Evolutionary conservation across 2,888 invertebrate genomes (phyloP), one percentile per base, ranked within the genome.

Genomic region (Diarsia rubi): DNA sequence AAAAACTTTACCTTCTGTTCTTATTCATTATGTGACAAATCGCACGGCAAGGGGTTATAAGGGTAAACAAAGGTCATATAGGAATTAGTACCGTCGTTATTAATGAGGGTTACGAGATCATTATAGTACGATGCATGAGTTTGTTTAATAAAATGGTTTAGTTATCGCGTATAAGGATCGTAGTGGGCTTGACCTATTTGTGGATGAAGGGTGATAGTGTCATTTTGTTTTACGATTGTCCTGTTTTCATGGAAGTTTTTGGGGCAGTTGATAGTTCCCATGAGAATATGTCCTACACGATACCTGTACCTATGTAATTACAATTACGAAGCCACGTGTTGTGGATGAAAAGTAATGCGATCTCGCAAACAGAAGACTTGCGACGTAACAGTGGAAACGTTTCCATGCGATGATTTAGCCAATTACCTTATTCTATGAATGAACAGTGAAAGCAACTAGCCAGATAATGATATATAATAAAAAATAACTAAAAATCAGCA

Each of bases 31-130:
- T 52, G 11, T 75, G 75, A n/a, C 44, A 37, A 44, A 19, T 45
- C 71, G 71, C 76, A 66, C 73, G 42, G 64, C 69, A 78, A 82
- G 73, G 75, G 82, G 79, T 81, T 78, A 83, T 78, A 75, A 80
- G 84, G 81, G 78, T 81, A 87, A 82, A 86, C 81, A 88, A 79
- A 83, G 77, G 82, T 78, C 81, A 79, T 87, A 74, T 79, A 75
- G 77, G 60, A 78, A 88, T 85, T 86, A 88, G 80, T 86, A 79
- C 54, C 70, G 59, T 66, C 60, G 64, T 85, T 88, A 84, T 81
- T 83, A 78, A 82, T 81, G 74, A 65, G 74, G 86, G 81, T 73
- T 82, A 69, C 73, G 54, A 57, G 69, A 73, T 81, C 73, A 84
- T 86, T 78, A 79, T 71, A 74, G 44, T 75, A 72, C 70, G 37